Evolutionary conservation across 2,888 invertebrate species (phyloP), one percentile per base, ranked within the genome.

Genomic region (Pheosia tremula): DNA sequence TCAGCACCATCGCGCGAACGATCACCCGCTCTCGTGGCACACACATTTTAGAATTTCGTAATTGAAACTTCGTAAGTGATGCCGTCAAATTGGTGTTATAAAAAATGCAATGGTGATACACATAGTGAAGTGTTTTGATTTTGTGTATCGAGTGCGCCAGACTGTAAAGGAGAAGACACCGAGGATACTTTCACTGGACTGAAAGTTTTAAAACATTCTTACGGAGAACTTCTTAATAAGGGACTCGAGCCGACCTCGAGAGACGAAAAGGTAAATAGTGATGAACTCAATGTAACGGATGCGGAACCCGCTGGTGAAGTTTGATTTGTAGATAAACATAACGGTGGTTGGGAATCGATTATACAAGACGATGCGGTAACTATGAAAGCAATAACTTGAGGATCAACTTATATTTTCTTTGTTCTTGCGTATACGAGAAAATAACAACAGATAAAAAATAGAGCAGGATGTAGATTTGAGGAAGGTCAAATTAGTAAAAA

Each of bases 111-210:
- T 84, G 81, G 81, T 82, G 81, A 81, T 80, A 80, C 64, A 36
- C 66, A 78, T 72, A 81, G 82, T 75, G 76, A 69, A 80, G 79
- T 81, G 82, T 68, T 77, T 75, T 80, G 78, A 69, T 80, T 72
- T 9, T 72, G 79, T 82, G 83, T 79, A 74, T 76, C 75, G 72
- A 81, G 85, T 87, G 85, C 77, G 77, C 65, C 72, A 73, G 80
- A 85, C 83, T 75, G 74, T 75, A 74, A 75, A 75, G 72, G 83
- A 88, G 88, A 87, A 88, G 87, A 85, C 82, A 76, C 93, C 92
- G 90, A 91, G 88, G 87, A 88, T 88, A 93, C 93, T 93, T 93
- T 93, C 93, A 93, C 93, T 93, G 90, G 93, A 88, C 86, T 93
- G 93, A 93, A 93, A 93, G 93, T 93, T 86, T 81, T 83, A 83